Evolutionary conservation across 2,113 vertebrate genomes (phyloP), one percentile per base, ranked within the genome.

Genomic region (Planiliza haematocheilus): DNA sequence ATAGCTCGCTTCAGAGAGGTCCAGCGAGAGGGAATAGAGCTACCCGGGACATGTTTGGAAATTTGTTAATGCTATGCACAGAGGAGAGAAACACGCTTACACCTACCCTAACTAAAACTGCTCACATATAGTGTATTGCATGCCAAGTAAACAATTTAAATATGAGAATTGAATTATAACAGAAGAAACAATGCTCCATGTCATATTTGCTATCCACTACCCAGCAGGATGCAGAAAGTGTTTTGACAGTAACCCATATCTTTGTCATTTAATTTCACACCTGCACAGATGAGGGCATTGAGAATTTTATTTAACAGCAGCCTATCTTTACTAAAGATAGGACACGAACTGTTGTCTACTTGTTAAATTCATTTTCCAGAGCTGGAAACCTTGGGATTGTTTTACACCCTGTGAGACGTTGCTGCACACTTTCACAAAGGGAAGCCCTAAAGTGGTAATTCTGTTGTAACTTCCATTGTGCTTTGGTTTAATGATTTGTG

Each of bases 21-120:
- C 61, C 71, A 74, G 42, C 0, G 69, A 80, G 71, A 74, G 71
- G 20, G 69, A 52, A 48, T 45, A 45, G 12, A 21, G 53, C 76
- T 85, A 77, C 52, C 57, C 12, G n/a, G 67, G 73, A 78, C 12
- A 48, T 18, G 45, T 70, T 62, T 58, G 7, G 6, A 77, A 75
- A 80, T 78, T 17, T 77, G 65, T 56, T 76, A 71, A 87, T 77
- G 69, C 68, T 53, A 64, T 74, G 56, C 51, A 43, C 45, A 55
- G 67, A 59, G 66, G 52, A 84, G 67, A 66, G 56, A 77, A 68
- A 30, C 43, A 60, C 75, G 77, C 63, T 20, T 12, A 55, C 79
- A 71, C 71, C 60, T 16, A 12, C 59, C 30, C 14, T 30, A 43
- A 30, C 36, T 62, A 20, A 30, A 50, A 49, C 72, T 16, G 48